Conservation (phyloP, 2,797 vertebrate species). For the Falco cherrug region DNA sequence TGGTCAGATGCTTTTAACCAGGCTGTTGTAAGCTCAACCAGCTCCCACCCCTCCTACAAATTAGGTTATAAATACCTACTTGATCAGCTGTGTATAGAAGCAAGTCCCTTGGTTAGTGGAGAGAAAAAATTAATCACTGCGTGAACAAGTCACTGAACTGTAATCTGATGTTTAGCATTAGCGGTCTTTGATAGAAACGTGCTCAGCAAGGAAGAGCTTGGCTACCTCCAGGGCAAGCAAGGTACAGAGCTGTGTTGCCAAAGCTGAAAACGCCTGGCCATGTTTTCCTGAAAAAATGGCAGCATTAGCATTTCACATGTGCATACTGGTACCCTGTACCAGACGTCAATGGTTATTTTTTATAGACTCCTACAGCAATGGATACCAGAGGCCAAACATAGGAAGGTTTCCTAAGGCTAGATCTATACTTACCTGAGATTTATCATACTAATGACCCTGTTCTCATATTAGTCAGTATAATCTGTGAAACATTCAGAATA, state of each 20-base stretch:
- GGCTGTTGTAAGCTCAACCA: neutral
- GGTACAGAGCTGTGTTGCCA: neutral
- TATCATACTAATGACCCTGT: slow-evolving; percentile 1
- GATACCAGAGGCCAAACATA: neutral
- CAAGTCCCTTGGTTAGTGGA: neutral
- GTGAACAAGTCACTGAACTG: neutral
- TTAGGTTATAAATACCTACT: neutral
- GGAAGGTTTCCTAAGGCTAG: neutral
- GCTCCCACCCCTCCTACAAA: neutral
- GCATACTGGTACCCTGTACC: neutral
- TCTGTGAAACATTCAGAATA: neutral
- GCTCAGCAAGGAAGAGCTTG: neutral
- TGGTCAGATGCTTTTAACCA: neutral
- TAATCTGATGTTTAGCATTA: neutral
- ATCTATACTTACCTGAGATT: neutral
- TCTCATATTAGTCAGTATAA: slow-evolving; percentile 9
- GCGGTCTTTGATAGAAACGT: neutral
- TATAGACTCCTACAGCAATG: neutral
- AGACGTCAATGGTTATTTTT: neutral
- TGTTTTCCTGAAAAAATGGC: neutral
- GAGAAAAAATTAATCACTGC: neutral
- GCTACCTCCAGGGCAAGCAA: neutral
- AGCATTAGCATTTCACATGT: neutral
- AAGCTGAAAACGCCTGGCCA: neutral
- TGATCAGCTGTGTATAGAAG: neutral